phyloP scores from a whole-genome alignment of 2,797 vertebrate species.

The Salarias fasciatus region DNA sequence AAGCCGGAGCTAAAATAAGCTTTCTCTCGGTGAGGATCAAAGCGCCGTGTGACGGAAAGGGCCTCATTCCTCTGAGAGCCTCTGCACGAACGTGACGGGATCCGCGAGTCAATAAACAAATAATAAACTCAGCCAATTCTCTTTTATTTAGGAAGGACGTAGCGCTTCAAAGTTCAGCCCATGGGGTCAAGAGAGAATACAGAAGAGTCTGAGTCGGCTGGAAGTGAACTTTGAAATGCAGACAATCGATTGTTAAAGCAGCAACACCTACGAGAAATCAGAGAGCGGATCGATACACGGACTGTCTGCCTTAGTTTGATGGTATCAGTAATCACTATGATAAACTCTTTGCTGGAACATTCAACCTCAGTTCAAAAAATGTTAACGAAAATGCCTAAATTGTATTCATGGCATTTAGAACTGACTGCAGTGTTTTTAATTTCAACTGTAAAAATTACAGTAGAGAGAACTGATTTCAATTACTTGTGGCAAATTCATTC shows the following conservation, averaged over 20 bases:
- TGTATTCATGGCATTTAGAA: neutral
- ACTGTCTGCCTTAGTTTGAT: no score
- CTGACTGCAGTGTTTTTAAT: neutral
- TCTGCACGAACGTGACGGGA: conserved; percentile 43
- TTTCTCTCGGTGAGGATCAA: conserved; percentile 53
- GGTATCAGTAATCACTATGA: neutral
- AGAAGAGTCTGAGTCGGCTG: conserved; percentile 7
- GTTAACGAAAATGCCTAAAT: conserved; percentile 16
- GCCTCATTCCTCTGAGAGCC: conserved; percentile 17
- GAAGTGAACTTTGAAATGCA: conserved; percentile 33
- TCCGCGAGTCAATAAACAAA: conserved; percentile 52
- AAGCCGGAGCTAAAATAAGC: conserved; percentile 66
- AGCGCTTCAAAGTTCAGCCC: conserved; percentile 57
- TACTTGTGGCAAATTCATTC: conserved; percentile 14
- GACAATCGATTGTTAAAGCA: conserved; percentile 20
- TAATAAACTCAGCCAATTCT: conserved; percentile 26
- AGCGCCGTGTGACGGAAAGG: conserved; percentile 47
- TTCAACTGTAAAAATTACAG: conserved; percentile 5
- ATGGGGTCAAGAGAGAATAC: conserved; percentile 22
- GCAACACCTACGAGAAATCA: conserved; percentile 5
- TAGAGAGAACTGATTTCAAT: conserved; percentile 2
- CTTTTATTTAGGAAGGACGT: conserved; percentile 44
- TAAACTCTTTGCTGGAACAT: conserved; percentile 5
- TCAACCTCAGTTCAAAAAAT: neutral
- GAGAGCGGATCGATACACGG: no score